These are phyloP conservation scores for Ctenochaetus hawaiiensis DNA, from an alignment of 2,797 vertebrate genomes.

Conservation along the genomic window DNA sequence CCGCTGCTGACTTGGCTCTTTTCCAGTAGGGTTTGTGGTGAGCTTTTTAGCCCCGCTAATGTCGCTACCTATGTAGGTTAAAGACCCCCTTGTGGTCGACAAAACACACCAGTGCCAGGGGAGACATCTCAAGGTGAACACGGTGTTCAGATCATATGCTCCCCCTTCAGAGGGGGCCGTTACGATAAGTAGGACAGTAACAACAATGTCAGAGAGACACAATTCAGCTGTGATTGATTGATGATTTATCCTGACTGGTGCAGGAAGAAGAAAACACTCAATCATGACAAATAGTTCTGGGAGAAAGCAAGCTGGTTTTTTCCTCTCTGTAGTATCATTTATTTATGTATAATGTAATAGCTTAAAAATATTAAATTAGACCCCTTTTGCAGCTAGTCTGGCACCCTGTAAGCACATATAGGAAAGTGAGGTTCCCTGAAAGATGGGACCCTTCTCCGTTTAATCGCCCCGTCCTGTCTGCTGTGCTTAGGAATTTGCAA, in stretches of 20 bases:
- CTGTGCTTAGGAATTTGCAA: conserved; percentile 72
- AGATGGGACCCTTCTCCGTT: conserved; percentile 40
- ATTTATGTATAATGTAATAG: not conserved
- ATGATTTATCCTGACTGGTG: conserved; percentile 48
- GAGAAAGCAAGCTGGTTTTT: not conserved
- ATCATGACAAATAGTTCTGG: conserved; percentile 7
- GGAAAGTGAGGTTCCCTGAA: conserved; percentile 27
- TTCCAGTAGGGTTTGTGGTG: conserved; percentile 66
- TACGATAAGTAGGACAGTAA: conserved; percentile 62
- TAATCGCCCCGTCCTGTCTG: conserved; percentile 62
- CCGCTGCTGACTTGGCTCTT: conserved; percentile 81
- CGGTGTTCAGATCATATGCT: conserved; percentile 33
- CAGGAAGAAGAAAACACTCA: conserved; percentile 22
- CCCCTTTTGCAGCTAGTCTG: not conserved
- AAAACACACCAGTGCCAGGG: conserved; percentile 73
- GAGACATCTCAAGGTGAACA: conserved; percentile 82
- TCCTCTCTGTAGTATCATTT: not conserved
- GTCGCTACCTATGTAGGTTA: conserved; percentile 86
- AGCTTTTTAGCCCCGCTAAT: conserved; percentile 81
- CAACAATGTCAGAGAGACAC: conserved; percentile 57
- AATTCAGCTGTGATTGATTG: conserved; percentile 58
- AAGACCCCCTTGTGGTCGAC: conserved; percentile 81
- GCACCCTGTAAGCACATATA: not conserved
- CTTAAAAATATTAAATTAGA: conserved; percentile 3
- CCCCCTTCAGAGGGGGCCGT: conserved; percentile 38